These are phyloP conservation scores for Clepsis dumicolana DNA, from an alignment of 2,888 invertebrate genomes.

Conservation along the genomic window DNA sequence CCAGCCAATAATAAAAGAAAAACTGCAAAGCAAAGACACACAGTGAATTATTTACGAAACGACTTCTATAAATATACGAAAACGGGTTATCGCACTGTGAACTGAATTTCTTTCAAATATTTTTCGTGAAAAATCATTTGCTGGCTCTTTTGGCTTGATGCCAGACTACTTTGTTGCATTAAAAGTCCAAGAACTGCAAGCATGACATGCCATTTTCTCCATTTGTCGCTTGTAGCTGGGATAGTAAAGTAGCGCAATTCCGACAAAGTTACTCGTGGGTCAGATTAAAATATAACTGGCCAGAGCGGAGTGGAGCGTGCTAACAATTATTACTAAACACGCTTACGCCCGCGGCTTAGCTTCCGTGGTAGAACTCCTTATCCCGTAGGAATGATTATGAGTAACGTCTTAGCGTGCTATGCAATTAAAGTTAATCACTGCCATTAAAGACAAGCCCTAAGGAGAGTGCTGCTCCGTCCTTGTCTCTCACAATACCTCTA, in stretches of 20 bases:
- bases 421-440: too few species aligned
- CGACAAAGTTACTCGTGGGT: too few species aligned
- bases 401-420: too few species aligned
- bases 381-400: too few species aligned
- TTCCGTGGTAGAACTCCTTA: too few species aligned
- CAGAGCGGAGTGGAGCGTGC: too few species aligned
- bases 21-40: background rate
- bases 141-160: background rate
- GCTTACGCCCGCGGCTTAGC: too few species aligned
- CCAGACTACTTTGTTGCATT: background rate
- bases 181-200: background rate
- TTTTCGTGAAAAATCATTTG: background rate
- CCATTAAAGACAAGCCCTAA: background rate
- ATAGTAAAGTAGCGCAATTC: too few species aligned
- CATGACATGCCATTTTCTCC: background rate
- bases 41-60: background rate
- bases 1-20: background rate
- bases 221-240: background rate
- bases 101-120: background rate
- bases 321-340: too few species aligned
- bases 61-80: background rate
- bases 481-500: slow-evolving; percentile 3
- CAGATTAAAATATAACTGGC: too few species aligned
- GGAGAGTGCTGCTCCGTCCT: slow-evolving; percentile 6
- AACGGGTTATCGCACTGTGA: background rate